Percentiles rank a stretch among this genome's conserved stretches.
Conservation (phyloP, 2,113 vertebrate genomes). For the human region DNA sequence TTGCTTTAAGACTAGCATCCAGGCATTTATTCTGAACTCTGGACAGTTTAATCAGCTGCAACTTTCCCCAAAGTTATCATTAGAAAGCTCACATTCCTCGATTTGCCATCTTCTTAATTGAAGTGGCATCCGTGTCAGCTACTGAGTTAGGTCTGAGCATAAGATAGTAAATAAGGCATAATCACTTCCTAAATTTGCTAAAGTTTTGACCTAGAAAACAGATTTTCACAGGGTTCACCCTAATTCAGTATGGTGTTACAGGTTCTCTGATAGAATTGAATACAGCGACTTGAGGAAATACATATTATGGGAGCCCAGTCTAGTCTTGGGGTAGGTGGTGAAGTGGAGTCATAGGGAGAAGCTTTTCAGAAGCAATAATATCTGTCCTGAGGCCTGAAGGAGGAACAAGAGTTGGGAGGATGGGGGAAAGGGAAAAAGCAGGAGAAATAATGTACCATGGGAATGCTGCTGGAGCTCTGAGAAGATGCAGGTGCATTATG, state of each 20-base stretch:
- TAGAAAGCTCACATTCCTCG: background rate
- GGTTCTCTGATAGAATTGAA: background rate
- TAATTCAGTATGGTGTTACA: background rate
- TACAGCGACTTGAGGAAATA: background rate
- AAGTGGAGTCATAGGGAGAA: background rate
- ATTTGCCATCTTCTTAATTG: background rate
- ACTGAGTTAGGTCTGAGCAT: background rate
- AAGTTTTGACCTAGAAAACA: background rate
- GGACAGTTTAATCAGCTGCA: background rate
- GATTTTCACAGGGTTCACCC: background rate
- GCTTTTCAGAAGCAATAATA: background rate
- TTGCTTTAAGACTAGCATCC: background rate
- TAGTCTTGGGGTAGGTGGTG: background rate
- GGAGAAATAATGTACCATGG: rapidly evolving
- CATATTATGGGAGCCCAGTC: background rate
- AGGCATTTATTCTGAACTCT: background rate
- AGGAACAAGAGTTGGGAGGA: background rate
- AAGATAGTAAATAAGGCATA: background rate
- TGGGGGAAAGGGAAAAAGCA: too few species aligned
- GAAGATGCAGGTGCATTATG: background rate
- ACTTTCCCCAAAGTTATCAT: background rate
- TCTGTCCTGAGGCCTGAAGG: background rate
- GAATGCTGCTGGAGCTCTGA: background rate
- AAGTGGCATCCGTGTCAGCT: background rate
- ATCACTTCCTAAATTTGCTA: background rate